Conservation (phyloP, 2,113 vertebrate genomes). For the Labeo catla region DNA sequence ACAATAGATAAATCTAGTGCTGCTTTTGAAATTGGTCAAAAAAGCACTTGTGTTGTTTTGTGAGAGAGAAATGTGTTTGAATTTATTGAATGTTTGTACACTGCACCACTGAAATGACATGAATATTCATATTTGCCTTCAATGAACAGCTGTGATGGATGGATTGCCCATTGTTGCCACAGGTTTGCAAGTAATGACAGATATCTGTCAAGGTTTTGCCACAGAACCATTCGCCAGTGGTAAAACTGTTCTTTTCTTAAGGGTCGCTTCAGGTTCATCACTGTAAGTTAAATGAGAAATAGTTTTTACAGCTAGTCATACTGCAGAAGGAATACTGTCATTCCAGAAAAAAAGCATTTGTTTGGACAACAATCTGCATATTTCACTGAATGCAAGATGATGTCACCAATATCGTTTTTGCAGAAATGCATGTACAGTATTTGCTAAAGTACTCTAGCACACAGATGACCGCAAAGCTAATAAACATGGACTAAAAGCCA, state of each 20-base stretch:
- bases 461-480: background rate
- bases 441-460: background rate
- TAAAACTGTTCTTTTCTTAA: background rate
- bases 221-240: background rate
- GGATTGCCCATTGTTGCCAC: background rate
- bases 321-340: background rate
- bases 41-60: background rate
- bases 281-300: background rate
- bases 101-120: background rate
- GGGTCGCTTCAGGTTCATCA: background rate
- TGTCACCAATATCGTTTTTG: background rate
- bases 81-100: background rate
- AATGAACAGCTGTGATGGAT: background rate
- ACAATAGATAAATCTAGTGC: background rate
- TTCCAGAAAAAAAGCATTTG: background rate
- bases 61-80: background rate
- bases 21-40: background rate
- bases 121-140: background rate
- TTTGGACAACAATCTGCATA: slow-evolving; percentile 3
- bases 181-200: background rate
- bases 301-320: background rate
- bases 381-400: background rate
- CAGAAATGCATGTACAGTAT: background rate
- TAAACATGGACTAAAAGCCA: background rate
- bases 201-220: background rate